These are phyloP conservation scores for Pentalonia nigronervosa DNA, from an alignment of 1,140 invertebrate genomes.

Conservation along the genomic window DNA sequence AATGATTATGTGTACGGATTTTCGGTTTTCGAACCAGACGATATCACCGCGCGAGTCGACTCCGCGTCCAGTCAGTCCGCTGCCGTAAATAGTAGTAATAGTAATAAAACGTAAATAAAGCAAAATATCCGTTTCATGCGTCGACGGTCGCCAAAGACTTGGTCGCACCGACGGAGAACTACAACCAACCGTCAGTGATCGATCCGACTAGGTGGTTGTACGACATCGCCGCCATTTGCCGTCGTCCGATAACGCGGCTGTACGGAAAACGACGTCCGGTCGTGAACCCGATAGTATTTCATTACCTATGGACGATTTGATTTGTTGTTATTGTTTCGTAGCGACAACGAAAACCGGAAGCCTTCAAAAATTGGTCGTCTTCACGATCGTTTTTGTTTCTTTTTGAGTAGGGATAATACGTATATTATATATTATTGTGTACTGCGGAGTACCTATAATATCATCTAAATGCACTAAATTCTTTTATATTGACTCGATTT, in stretches of 20 bases:
- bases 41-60: not conserved
- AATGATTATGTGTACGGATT: constrained; percentile 51
- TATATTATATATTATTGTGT: too few species aligned
- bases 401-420: not conserved
- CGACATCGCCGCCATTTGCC: not conserved
- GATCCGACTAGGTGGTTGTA: constrained; percentile 20
- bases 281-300: not conserved
- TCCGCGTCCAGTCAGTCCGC: not conserved
- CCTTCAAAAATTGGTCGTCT: not conserved
- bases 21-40: constrained; percentile 25
- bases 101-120: not conserved
- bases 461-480: not conserved
- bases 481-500: not conserved
- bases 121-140: not conserved
- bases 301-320: not conserved
- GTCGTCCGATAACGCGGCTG: not conserved
- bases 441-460: not conserved
- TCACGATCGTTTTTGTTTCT: not conserved
- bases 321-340: not conserved
- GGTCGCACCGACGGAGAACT: not conserved
- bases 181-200: not conserved
- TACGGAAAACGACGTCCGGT: not conserved
- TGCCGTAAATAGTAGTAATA: not conserved
- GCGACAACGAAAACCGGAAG: not conserved
- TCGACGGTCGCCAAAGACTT: not conserved